Evolutionary conservation across 2,113 vertebrate genomes (phyloP), one percentile per base, ranked within the genome.

Genomic region (Coturnix japonica): DNA sequence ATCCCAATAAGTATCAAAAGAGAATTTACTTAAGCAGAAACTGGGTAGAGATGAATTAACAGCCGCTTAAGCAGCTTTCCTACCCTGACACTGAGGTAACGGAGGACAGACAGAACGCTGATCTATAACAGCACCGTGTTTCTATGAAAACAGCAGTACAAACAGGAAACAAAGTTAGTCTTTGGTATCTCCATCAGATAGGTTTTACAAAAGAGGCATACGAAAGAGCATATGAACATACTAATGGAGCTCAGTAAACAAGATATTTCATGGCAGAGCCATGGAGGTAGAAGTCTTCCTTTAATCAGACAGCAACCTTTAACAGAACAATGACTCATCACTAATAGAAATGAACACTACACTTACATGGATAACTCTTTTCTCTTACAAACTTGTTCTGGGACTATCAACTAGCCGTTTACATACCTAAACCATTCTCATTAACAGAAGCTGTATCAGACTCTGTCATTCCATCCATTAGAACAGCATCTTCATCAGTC

Each of bases 381-480:
- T n/a, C 64, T 56, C 57, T 70, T 13, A n/a, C 25, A 63, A 63
- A 54, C 39, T 70, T 54, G 33, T n/a, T 78, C 54, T 44, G 57
- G 65, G 43, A 46, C 88, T 89, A 54, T 61, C 35, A 69, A 51
- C 85, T 84, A 93, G 85, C 47, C 59, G 87, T 90, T 96, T 96
- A 97, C 98, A 96, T 98, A 99, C 99, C 99, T 91, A 98, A 98
- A 97, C 99, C 99, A 91, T 99, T 99, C 96, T 99, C 99, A 95
- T 99, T 99, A 96, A 99, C 97, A 57, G 99, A 99, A 69, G 99
- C 97, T 63, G 98, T 99, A 96, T 99, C 99, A 31, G 99, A 99
- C 96, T 99, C 99, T 92, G 98, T 99, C 98, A 99, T 98, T 82
- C 98, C 99, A 82, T 99, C 99, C 90, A 99, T 99, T 63, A 99